A percentile compares a stretch with the other conserved stretches of the same genome.
These are phyloP conservation scores for Lepidothrix coronata DNA, from an alignment of 2,113 vertebrate species.

Conservation along the genomic window DNA sequence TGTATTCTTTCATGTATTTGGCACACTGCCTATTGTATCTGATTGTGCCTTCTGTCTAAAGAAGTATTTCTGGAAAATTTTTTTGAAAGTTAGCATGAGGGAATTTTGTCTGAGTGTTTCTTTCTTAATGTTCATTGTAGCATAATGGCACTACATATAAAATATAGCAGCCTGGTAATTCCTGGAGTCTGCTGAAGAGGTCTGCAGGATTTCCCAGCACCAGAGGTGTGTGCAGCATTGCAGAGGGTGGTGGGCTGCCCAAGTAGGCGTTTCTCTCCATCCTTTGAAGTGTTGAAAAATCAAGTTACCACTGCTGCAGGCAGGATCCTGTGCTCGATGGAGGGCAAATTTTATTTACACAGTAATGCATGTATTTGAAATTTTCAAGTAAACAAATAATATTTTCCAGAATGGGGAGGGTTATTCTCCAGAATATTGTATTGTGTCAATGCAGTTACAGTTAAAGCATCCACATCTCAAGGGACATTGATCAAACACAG, in stretches of 20 bases:
- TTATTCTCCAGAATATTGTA: neutral
- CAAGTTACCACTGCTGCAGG: neutral
- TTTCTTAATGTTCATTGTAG: neutral
- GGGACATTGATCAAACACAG: neutral
- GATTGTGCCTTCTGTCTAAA: neutral
- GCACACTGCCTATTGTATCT: neutral
- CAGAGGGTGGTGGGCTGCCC: neutral
- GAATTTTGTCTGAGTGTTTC: neutral
- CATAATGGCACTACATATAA: neutral
- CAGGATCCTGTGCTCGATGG: neutral
- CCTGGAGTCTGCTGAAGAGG: neutral
- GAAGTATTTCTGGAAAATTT: neutral
- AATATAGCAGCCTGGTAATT: neutral
- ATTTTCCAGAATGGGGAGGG: neutral
- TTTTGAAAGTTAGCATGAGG: neutral
- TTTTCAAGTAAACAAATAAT: neutral
- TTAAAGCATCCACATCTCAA: neutral
- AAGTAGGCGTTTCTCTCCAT: neutral
- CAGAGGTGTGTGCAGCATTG: neutral
- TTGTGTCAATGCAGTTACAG: neutral
- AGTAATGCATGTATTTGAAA: neutral
- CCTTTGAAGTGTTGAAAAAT: neutral
- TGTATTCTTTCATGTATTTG: neutral
- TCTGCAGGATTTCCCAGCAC: neutral
- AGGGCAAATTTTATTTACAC: neutral